A percentile compares a stretch with the other conserved stretches of the same genome.
Evolutionary conservation across 2,113 vertebrate species (phyloP).

Genomic region (Eubucco bourcierii): DNA sequence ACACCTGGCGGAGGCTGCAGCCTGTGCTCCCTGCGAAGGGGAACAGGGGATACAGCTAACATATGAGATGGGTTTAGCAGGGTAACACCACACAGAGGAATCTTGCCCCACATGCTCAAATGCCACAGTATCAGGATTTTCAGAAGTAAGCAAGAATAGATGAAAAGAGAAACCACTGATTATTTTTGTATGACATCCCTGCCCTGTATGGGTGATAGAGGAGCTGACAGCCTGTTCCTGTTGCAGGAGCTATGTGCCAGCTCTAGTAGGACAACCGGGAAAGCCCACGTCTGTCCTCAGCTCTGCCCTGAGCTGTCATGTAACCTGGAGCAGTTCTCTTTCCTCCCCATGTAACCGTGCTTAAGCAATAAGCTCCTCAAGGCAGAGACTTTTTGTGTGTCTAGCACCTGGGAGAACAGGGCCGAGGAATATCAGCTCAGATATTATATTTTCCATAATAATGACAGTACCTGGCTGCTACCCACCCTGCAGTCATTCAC

Average conservation of each 20-base stretch:
- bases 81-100: not conserved
- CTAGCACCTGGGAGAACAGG: not conserved
- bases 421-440: not conserved
- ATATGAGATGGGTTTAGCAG: fast-evolving
- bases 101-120: not conserved
- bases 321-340: not conserved
- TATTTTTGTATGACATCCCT: not conserved
- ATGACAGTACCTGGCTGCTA: not conserved
- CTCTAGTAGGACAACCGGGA: not conserved
- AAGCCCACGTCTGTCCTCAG: fast-evolving
- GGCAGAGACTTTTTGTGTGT: not conserved
- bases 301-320: not conserved
- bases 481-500: not conserved
- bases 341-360: not conserved
- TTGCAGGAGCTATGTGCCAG: fast-evolving
- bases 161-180: not conserved
- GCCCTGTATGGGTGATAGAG: fast-evolving
- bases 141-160: not conserved
- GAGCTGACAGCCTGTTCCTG: not conserved
- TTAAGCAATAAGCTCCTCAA: not conserved
- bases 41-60: not conserved
- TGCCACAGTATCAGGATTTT: fast-evolving
- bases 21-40: not conserved
- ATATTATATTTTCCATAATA: not conserved
- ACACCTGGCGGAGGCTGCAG: not conserved